Evolutionary conservation across 2,888 invertebrate genomes (phyloP), one percentile per base, ranked within the genome.

Genomic region (Philereme vetulata): DNA sequence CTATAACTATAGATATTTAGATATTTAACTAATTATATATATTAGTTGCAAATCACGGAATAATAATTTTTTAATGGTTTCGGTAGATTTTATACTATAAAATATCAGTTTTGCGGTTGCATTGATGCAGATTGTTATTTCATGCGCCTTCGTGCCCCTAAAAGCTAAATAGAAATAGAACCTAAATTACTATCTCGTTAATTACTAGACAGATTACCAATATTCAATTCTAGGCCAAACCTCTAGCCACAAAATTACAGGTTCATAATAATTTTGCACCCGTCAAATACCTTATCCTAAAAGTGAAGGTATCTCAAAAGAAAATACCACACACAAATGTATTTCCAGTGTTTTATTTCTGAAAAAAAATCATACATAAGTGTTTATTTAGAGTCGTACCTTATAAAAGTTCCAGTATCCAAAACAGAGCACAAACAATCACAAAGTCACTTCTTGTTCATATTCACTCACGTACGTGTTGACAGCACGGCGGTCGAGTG

Each of bases 401-500:
- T 62, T 62, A 51, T 21, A 62, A 58, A 55, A 35, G 58, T 55
- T 59, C 51, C 62, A 36, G 62, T 38, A 58, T 62, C 62, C 62
- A 57, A 64, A 51, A 46, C 38, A 48, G 42, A 46, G 43, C 53
- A 54, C 40, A 64, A 65, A 72, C 64, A 55, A 60, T 44, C 62
- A 62, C 51, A 53, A 51, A 52, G 11, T 54, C 59, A 60, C 59
- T 52, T 51, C 51, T 60, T 59, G 64, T 64, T 57, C 65, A 67
- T 67, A 59, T 58, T 51, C 64, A 66, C 64, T 60, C 59, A 61
- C 54, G 65, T 56, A 60, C 86, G 87, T 86, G 82, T 72, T 78
- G 73, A 67, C 84, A 63, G 70, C 72, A 67, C 76, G 74, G 80
- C 83, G 80, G 86, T 82, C 81, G 82, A 81, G 83, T 85, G 84